phyloP scores from a whole-genome alignment of 35 echinoderm and acorn worm species.

The Apostichopus japonicus region DNA sequence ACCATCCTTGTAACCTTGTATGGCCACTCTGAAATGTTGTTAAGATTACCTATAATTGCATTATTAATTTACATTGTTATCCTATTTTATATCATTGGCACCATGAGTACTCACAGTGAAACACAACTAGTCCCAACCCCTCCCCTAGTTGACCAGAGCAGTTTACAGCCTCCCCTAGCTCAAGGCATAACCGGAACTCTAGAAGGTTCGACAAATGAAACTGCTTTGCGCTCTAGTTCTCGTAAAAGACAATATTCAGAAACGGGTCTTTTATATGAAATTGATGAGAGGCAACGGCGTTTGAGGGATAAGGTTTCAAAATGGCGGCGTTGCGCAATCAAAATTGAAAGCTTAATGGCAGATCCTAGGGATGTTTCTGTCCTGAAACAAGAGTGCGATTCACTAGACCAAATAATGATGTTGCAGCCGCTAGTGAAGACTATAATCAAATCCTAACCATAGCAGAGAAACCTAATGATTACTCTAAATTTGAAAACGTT shows the following conservation, averaged over 20 bases:
- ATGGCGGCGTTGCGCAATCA: not conserved
- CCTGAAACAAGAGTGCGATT: not conserved
- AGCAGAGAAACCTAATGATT: not conserved
- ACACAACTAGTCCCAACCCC: too few species aligned
- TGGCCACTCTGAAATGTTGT: too few species aligned
- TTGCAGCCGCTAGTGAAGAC: not conserved
- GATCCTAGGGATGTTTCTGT: not conserved
- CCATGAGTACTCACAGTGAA: too few species aligned
- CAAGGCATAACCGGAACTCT: too few species aligned
- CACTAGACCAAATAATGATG: not conserved
- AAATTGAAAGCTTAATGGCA: not conserved
- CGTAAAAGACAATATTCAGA: constrained; percentile 19
- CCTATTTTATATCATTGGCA: too few species aligned
- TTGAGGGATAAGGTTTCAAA: constrained; percentile 2
- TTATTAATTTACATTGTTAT: too few species aligned
- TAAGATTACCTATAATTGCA: too few species aligned
- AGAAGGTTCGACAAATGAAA: not conserved
- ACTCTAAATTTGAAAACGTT: not conserved
- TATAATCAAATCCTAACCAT: not conserved
- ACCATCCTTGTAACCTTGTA: too few species aligned
- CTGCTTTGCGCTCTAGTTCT: not conserved
- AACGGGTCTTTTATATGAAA: constrained; percentile 10
- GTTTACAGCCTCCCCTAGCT: too few species aligned
- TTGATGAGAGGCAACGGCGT: constrained; percentile 13
- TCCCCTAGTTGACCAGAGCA: too few species aligned